Percentiles rank a stretch among this genome's conserved stretches.
phyloP scores from a whole-genome alignment of 2,797 vertebrate genomes.

The Poliocrania exsul region DNA sequence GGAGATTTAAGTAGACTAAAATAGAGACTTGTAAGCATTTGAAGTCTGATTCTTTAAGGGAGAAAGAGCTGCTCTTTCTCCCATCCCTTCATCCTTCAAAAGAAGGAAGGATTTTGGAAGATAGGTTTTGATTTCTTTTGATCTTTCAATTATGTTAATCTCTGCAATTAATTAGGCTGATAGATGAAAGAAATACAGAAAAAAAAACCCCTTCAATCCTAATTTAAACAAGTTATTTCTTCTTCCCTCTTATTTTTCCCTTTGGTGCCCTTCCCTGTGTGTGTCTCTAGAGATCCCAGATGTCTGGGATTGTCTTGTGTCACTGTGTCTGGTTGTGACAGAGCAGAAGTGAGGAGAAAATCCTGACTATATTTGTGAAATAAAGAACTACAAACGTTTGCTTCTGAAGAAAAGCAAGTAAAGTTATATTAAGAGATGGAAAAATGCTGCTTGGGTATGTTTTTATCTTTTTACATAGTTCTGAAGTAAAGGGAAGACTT shows the following conservation, averaged over 20 bases:
- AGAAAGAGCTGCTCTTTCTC: neutral
- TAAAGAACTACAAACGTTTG: neutral
- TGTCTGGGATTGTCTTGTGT: neutral
- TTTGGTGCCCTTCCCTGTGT: neutral
- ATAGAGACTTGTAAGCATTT: neutral
- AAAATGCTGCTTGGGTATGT: neutral
- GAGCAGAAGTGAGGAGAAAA: neutral
- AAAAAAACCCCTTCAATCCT: neutral
- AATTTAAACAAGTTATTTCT: neutral
- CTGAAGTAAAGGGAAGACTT: conserved; percentile 3
- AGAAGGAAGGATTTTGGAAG: neutral
- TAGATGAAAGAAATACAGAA: neutral
- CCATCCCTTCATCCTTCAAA: neutral
- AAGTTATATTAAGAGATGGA: neutral
- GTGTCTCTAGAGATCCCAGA: neutral
- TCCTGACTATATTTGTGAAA: neutral
- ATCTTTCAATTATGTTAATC: neutral
- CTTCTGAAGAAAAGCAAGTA: neutral
- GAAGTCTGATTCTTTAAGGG: neutral
- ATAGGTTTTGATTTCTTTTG: neutral
- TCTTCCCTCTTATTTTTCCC: neutral
- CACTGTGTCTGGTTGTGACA: rapidly evolving
- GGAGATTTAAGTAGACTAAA: neutral
- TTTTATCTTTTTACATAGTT: conserved; percentile 1
- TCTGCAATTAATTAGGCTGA: neutral